Percentiles rank a stretch among this genome's conserved stretches.
Conservation (phyloP, 2,113 vertebrate genomes). For the Varanus salvator region DNA sequence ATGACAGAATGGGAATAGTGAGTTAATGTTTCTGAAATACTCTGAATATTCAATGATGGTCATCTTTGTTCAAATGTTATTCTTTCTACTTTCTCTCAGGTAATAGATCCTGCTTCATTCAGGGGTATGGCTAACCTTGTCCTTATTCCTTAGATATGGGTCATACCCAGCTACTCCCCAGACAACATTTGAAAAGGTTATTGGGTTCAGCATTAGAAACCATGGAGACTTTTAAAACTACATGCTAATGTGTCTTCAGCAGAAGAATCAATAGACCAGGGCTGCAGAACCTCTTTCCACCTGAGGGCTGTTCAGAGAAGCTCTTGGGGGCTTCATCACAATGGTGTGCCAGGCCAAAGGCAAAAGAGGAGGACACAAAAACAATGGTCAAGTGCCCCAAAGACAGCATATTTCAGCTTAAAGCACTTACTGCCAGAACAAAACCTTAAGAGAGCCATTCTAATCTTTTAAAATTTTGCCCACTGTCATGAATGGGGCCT, state of each 20-base stretch:
- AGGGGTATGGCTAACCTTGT: background rate
- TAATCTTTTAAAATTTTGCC: too few species aligned
- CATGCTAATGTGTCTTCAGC: background rate
- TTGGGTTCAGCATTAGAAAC: background rate
- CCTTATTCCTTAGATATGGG: background rate
- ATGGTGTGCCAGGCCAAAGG: too few species aligned
- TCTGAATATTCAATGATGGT: background rate
- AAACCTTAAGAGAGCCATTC: too few species aligned
- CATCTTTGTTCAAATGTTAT: background rate
- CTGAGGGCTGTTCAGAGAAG: too few species aligned
- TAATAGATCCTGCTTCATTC: background rate
- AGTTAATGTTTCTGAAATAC: background rate
- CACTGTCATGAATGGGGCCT: too few species aligned
- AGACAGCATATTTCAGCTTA: too few species aligned
- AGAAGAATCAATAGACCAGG: background rate
- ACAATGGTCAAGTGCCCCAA: too few species aligned
- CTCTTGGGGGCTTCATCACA: too few species aligned
- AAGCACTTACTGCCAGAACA: too few species aligned
- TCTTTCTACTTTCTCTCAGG: background rate
- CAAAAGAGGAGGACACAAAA: too few species aligned
- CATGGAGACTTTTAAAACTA: too few species aligned
- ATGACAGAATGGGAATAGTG: background rate
- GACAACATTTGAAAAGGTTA: background rate
- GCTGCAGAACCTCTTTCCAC: too few species aligned
- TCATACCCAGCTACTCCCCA: background rate